Conservation (phyloP, 2,797 vertebrate genomes). For the Pteropus rufus region DNA sequence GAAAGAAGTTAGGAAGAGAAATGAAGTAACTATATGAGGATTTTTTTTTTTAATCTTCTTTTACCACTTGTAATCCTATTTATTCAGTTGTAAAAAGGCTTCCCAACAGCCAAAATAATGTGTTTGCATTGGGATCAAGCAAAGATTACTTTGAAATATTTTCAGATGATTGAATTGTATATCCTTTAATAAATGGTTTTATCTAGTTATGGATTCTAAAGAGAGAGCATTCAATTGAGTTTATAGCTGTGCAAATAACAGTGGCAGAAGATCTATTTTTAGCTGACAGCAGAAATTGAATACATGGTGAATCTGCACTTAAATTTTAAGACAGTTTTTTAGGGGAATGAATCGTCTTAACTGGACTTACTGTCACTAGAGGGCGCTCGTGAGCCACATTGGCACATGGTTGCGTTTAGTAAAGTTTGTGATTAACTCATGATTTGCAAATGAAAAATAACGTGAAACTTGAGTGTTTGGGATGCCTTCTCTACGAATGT, state of each 20-base stretch:
- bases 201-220: neutral
- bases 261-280: neutral
- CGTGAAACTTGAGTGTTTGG: neutral
- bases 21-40: neutral
- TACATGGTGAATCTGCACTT: neutral
- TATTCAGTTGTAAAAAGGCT: neutral
- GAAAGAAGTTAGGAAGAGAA: neutral
- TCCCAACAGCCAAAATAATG: neutral
- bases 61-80: neutral
- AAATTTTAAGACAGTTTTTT: neutral
- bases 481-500: neutral
- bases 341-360: neutral
- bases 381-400: constrained; percentile 59
- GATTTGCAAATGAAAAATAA: neutral
- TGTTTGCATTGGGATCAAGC: neutral
- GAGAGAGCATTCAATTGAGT: neutral
- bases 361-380: constrained; percentile 69
- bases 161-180: neutral
- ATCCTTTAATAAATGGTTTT: neutral
- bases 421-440: rapidly evolving
- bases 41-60: neutral
- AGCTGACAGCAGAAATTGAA: neutral
- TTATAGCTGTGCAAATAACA: neutral
- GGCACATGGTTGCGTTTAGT: neutral
- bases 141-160: neutral